Conservation (phyloP, 92 coral and sea anemone species). For the Zoanthus solanderi region DNA sequence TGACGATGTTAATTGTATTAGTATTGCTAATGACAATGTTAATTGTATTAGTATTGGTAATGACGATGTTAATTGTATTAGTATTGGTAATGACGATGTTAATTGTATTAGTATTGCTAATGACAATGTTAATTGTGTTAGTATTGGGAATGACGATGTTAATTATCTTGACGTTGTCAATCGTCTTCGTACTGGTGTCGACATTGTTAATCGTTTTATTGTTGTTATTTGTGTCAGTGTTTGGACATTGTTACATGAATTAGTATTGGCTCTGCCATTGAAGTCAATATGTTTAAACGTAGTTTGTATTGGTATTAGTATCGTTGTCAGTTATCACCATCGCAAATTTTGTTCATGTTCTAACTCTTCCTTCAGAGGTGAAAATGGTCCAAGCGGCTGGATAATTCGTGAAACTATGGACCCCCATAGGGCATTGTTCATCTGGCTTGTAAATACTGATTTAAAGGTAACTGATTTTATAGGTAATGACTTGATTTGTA, state of each 20-base stretch:
- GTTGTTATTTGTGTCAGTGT: too few relatives aligned
- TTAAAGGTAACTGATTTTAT: constrained; percentile 70
- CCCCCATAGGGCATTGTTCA: constrained; percentile 80
- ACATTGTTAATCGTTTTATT: too few relatives aligned
- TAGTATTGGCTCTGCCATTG: too few relatives aligned
- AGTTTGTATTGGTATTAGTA: too few relatives aligned
- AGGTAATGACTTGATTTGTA: too few relatives aligned
- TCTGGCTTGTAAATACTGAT: constrained; percentile 88
- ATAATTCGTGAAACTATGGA: constrained; percentile 80
- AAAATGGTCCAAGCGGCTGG: constrained; percentile 91
- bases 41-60: background rate
- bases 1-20: background rate
- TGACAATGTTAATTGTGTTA: background rate
- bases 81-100: background rate
- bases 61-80: background rate
- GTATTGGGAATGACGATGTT: background rate
- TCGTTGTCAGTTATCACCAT: too few relatives aligned
- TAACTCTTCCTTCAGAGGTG: constrained; percentile 65
- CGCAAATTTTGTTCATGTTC: too few relatives aligned
- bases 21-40: background rate
- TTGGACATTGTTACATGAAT: too few relatives aligned
- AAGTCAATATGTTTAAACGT: too few relatives aligned
- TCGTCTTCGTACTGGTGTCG: too few relatives aligned
- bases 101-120: background rate
- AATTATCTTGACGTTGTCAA: background rate